These are phyloP conservation scores for Acanthoscelides obtectus DNA, from an alignment of 2,888 invertebrate genomes.

Conservation along the genomic window DNA sequence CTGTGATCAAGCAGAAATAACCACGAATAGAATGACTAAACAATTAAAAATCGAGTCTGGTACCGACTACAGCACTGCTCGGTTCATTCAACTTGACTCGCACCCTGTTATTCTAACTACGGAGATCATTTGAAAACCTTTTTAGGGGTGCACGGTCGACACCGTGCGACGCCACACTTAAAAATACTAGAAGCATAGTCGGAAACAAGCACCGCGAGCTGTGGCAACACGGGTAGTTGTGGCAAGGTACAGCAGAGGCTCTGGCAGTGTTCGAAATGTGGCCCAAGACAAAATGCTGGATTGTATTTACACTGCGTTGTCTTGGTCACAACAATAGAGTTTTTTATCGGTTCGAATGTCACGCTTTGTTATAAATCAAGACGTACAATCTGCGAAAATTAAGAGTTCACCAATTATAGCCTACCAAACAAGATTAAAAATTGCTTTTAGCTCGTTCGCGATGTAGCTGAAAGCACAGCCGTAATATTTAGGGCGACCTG, in stretches of 20 bases:
- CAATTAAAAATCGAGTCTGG: not conserved
- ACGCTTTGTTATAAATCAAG: not conserved
- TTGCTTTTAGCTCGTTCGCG: too few species aligned
- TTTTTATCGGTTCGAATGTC: not conserved
- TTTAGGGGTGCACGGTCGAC: conserved; percentile 32
- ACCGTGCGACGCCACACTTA: conserved; percentile 27
- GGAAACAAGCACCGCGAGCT: too few species aligned
- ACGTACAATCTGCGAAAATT: too few species aligned
- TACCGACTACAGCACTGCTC: conserved; percentile 1
- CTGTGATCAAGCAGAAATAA: not conserved
- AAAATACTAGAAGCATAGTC: conserved; percentile 26
- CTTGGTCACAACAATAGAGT: not conserved
- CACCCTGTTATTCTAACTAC: conserved; percentile 46
- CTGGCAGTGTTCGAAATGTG: not conserved
- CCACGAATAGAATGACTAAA: not conserved
- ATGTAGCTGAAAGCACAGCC: too few species aligned
- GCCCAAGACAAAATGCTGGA: not conserved
- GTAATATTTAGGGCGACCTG: too few species aligned
- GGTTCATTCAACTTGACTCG: conserved; percentile 42
- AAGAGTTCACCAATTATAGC: too few species aligned
- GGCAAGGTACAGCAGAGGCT: not conserved
- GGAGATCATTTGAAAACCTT: conserved; percentile 50
- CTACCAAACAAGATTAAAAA: too few species aligned
- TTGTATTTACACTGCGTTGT: not conserved
- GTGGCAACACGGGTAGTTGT: not conserved